These are phyloP conservation scores for Tyrannus savana DNA, from an alignment of 2,113 vertebrate species.

Conservation along the genomic window DNA sequence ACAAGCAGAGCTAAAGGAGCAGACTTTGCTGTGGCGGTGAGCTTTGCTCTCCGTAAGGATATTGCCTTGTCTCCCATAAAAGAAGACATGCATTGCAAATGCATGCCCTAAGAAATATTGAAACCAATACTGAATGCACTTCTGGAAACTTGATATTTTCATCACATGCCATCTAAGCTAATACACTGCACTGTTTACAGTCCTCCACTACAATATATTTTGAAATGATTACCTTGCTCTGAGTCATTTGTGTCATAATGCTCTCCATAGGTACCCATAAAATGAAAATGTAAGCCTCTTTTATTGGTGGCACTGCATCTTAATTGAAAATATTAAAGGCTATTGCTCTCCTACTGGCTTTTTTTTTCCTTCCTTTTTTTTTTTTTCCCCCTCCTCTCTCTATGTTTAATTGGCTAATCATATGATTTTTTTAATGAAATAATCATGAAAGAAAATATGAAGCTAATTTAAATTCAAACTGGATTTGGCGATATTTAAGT, in stretches of 20 bases:
- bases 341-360: conserved; percentile 73
- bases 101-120: not conserved
- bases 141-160: conserved; percentile 77
- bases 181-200: conserved; percentile 77
- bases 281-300: conserved; percentile 81
- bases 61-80: not conserved
- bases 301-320: conserved; percentile 81
- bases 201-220: conserved; percentile 78
- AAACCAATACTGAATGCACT: conserved; percentile 59
- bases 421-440: conserved; percentile 76
- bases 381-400: not conserved
- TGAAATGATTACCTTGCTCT: conserved; percentile 81
- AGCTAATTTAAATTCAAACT: conserved; percentile 78
- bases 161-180: conserved; percentile 74
- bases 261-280: conserved; percentile 82
- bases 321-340: conserved; percentile 84
- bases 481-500: conserved; percentile 75
- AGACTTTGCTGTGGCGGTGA: not conserved
- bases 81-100: not conserved
- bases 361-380: not conserved
- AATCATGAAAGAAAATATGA: conserved; percentile 77
- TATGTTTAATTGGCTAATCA: conserved; percentile 77
- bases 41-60: not conserved
- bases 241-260: conserved; percentile 82
- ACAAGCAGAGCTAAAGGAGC: not conserved